Conservation (phyloP, 2,888 invertebrate species). For the Xanthia icteritia region DNA sequence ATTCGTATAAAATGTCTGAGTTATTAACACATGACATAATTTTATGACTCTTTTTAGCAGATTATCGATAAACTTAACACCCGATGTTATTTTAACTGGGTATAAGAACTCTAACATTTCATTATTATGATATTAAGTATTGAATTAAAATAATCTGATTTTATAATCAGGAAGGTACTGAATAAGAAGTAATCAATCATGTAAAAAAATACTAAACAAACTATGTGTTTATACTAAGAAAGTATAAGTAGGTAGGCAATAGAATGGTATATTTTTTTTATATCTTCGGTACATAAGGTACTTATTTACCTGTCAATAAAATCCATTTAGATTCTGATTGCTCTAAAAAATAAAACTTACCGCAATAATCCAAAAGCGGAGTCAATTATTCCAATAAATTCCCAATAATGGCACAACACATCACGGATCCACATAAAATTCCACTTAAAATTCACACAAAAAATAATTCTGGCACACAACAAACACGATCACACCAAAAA, state of each 20-base stretch:
- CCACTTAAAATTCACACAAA: slow-evolving; percentile 77
- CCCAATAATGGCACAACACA: slow-evolving; percentile 73
- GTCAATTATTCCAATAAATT: slow-evolving; percentile 72
- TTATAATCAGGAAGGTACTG: not conserved
- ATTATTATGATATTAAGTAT: not conserved
- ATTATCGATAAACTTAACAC: not conserved
- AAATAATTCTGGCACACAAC: slow-evolving; percentile 74
- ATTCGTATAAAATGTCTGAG: not conserved
- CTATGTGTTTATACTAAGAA: too few relatives aligned
- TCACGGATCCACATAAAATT: slow-evolving; percentile 76
- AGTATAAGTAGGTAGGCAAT: not conserved
- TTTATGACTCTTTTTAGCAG: not conserved
- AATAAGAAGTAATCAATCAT: not conserved
- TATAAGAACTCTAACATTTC: too few relatives aligned
- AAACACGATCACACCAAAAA: slow-evolving; percentile 71
- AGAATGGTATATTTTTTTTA: not conserved
- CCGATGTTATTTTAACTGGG: too few relatives aligned
- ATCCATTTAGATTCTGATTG: slow-evolving; percentile 34
- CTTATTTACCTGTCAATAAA: not conserved
- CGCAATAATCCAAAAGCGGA: slow-evolving; percentile 49
- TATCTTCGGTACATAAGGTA: not conserved
- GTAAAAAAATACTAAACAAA: not conserved
- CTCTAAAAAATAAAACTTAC: slow-evolving; percentile 67
- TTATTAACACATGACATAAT: not conserved
- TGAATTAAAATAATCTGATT: not conserved